phyloP scores from a whole-genome alignment of 2,888 invertebrate species.

The Microplitis deprimator region DNA sequence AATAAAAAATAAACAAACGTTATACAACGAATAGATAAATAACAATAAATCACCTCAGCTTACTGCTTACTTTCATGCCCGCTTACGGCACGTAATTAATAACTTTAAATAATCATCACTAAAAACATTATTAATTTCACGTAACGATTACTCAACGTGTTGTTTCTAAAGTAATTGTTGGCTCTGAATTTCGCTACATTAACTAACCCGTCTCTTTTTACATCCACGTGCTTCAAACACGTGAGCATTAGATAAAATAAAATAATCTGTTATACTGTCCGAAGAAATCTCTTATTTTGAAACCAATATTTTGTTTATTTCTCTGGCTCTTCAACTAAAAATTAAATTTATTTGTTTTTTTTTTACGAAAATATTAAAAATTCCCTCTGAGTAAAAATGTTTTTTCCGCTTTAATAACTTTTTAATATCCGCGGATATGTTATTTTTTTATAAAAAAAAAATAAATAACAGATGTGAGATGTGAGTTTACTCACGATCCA shows the following conservation, averaged over 20 bases:
- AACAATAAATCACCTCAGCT: not conserved
- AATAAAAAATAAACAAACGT: constrained; percentile 50
- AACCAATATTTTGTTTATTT: not conserved
- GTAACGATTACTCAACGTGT: not conserved
- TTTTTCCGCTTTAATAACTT: not conserved
- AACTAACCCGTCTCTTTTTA: not conserved
- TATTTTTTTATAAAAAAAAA: no score
- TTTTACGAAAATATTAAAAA: not conserved
- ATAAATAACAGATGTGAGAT: no score
- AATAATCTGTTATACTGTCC: not conserved
- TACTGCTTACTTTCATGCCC: not conserved
- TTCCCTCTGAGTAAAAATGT: not conserved
- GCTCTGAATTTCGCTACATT: no score
- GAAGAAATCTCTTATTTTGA: not conserved
- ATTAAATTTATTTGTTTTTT: no score
- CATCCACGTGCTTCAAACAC: not conserved
- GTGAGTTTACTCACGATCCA: no score
- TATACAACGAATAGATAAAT: not conserved
- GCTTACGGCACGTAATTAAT: not conserved
- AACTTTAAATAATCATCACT: not conserved
- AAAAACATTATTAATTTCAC: not conserved
- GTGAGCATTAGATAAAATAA: not conserved
- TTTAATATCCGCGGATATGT: no score
- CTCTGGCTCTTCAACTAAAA: no score
- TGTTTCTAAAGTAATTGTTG: not conserved